phyloP scores from a whole-genome alignment of 2,888 invertebrate genomes.

The Tipula helvola region DNA sequence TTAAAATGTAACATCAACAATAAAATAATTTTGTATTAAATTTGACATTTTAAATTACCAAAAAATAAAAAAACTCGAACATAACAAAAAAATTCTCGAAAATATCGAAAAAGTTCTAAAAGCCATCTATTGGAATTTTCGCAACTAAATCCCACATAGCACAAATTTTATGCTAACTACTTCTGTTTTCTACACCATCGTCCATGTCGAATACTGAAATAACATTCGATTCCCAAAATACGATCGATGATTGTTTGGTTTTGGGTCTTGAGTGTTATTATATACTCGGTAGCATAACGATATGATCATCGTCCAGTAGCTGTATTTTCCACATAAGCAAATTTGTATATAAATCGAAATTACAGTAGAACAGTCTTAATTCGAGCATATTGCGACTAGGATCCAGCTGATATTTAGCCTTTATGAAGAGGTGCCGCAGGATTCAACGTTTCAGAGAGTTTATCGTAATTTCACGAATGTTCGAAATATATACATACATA shows the following conservation, averaged over 20 bases:
- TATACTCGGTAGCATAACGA: constrained; percentile 86
- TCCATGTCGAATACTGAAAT: constrained; percentile 77
- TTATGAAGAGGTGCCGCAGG: constrained; percentile 62
- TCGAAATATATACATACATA: constrained; percentile 44
- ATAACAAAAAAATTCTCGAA: too few species aligned
- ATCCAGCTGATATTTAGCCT: constrained; percentile 15
- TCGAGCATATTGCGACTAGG: constrained; percentile 23
- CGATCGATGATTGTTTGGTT: constrained; percentile 78
- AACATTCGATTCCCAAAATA: constrained; percentile 70
- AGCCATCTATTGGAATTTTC: too few species aligned
- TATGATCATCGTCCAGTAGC: constrained; percentile 79
- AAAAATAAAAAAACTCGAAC: too few species aligned
- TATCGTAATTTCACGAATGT: constrained; percentile 69
- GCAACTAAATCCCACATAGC: too few species aligned
- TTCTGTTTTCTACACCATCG: too few species aligned
- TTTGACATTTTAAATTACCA: too few species aligned
- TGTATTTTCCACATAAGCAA: constrained; percentile 96
- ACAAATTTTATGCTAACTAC: too few species aligned
- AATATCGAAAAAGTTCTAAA: too few species aligned
- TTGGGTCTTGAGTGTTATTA: constrained; percentile 64
- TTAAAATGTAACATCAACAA: too few species aligned
- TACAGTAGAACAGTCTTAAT: constrained; percentile 67
- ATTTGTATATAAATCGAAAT: constrained; percentile 68
- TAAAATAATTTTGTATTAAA: too few species aligned
- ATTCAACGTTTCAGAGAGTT: constrained; percentile 80